Conservation (phyloP, 2,113 vertebrate genomes). For the Menura novaehollandiae region DNA sequence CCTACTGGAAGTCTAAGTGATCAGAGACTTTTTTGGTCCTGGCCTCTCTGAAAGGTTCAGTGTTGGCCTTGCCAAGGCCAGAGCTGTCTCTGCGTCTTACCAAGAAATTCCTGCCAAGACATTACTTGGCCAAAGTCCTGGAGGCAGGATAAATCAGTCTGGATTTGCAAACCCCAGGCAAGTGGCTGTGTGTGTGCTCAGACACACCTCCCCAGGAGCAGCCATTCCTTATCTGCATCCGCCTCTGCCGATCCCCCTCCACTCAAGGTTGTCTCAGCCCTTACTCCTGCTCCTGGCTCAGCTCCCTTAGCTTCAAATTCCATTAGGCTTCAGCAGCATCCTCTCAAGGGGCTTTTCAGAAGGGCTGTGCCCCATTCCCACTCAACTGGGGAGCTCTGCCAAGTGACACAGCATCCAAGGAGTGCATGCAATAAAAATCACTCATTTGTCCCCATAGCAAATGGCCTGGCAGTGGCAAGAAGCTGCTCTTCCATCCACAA, state of each 20-base stretch:
- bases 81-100: background rate
- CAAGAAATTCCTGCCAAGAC: constrained; percentile 32
- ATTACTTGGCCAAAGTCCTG: constrained; percentile 28
- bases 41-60: background rate
- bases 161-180: constrained; percentile 7
- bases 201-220: background rate
- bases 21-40: background rate
- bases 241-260: background rate
- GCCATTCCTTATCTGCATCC: background rate
- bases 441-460: background rate
- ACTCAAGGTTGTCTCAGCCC: background rate
- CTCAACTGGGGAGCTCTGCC: background rate
- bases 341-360: background rate
- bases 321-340: background rate
- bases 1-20: background rate
- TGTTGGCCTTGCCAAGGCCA: background rate
- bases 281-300: background rate
- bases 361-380: background rate
- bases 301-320: background rate
- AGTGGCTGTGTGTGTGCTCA: background rate
- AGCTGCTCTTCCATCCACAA: background rate
- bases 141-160: constrained; percentile 10
- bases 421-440: background rate
- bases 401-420: background rate
- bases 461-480: background rate